Conservation (phyloP, 1,140 invertebrate genomes). For the Aethina tumida region DNA sequence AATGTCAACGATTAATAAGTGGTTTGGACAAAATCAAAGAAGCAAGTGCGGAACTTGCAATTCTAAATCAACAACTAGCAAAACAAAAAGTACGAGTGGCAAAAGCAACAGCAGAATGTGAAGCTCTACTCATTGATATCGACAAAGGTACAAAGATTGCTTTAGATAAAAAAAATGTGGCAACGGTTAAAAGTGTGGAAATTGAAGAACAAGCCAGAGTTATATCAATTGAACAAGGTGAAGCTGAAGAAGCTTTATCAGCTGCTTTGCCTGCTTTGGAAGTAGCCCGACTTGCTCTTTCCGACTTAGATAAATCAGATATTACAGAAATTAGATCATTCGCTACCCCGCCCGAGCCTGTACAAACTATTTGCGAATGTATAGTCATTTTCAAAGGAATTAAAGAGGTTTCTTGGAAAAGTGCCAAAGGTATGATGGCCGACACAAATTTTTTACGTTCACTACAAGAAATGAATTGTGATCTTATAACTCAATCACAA, state of each 20-base stretch:
- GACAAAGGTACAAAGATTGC: conserved; percentile 38
- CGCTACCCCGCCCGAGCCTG: conserved; percentile 78
- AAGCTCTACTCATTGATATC: conserved; percentile 58
- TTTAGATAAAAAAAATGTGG: conserved; percentile 66
- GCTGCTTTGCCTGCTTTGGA: conserved; percentile 74
- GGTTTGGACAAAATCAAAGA: conserved; percentile 71
- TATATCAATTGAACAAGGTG: conserved; percentile 68
- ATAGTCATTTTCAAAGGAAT: conserved; percentile 69
- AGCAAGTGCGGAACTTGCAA: conserved; percentile 59
- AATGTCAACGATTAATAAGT: conserved; percentile 56
- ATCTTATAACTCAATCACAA: conserved; percentile 65
- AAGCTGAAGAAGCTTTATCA: conserved; percentile 66
- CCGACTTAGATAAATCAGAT: conserved; percentile 75
- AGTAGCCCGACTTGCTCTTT: conserved; percentile 64
- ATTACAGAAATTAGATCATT: conserved; percentile 89
- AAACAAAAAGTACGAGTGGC: conserved; percentile 67
- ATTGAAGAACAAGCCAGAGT: conserved; percentile 68
- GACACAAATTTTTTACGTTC: conserved; percentile 72
- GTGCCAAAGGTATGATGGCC: conserved; percentile 81
- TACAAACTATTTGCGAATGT: conserved; percentile 79
- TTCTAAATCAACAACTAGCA: conserved; percentile 63
- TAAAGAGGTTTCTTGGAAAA: conserved; percentile 82
- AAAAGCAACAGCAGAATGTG: conserved; percentile 65
- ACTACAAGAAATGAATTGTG: conserved; percentile 77
- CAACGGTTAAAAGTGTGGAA: conserved; percentile 64